Evolutionary conservation across 2,797 vertebrate genomes (phyloP).

Genomic region (Moxostoma hubbsi): DNA sequence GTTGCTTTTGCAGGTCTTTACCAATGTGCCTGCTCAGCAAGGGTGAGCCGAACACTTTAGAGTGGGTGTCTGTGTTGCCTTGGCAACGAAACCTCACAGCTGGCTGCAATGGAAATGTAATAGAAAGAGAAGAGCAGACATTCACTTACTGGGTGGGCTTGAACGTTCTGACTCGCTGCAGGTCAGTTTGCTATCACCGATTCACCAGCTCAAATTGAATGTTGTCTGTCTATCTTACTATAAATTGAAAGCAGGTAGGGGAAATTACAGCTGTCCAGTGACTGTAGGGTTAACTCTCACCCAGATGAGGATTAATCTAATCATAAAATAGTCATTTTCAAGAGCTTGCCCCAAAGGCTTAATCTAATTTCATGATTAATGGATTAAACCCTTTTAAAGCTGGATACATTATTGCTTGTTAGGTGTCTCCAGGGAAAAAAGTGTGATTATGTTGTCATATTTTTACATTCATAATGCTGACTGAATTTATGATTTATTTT

Average conservation of each 20-base stretch:
- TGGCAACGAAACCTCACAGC: constrained; percentile 60
- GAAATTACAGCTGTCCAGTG: constrained; percentile 24
- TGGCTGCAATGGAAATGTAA: constrained; percentile 59
- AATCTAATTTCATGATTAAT: constrained; percentile 61
- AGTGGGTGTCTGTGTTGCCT: constrained; percentile 57
- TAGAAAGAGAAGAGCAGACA: constrained; percentile 50
- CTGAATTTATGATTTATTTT: constrained; percentile 16
- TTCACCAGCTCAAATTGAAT: constrained; percentile 1
- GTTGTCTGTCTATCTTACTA: background rate
- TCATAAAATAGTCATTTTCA: constrained; percentile 56
- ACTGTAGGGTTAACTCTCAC: constrained; percentile 38
- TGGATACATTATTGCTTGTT: constrained; percentile 52
- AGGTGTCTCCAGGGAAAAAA: constrained; percentile 27
- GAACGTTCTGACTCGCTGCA: constrained; percentile 21
- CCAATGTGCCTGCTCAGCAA: constrained; percentile 49
- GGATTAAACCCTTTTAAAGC: constrained; percentile 56
- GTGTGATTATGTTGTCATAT: background rate
- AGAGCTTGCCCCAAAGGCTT: constrained; percentile 42
- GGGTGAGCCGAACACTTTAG: constrained; percentile 44
- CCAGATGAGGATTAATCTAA: constrained; percentile 55
- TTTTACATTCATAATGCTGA: background rate
- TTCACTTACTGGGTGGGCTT: constrained; percentile 38
- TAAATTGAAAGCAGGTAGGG: background rate
- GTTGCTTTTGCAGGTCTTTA: constrained; percentile 27
- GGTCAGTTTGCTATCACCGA: constrained; percentile 16